Percentiles rank a stretch among this genome's conserved stretches.
Evolutionary conservation across 2,113 vertebrate species (phyloP).

Genomic region (Clinocottus analis): DNA sequence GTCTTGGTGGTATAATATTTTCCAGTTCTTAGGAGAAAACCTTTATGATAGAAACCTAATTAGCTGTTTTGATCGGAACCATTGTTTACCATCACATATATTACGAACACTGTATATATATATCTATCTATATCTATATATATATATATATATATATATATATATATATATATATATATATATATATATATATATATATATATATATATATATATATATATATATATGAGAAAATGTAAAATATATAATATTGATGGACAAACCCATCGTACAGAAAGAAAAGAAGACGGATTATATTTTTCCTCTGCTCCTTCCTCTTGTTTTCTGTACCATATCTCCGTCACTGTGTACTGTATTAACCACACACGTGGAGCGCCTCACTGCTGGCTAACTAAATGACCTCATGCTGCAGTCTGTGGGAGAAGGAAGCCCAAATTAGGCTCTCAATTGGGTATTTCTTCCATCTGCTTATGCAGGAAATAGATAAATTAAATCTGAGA

Average conservation of each 20-base stretch:
- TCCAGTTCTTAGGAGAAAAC: slow-evolving; percentile 51
- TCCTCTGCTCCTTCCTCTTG: slow-evolving; percentile 1
- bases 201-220: no score
- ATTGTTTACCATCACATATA: slow-evolving; percentile 12
- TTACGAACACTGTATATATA: no score
- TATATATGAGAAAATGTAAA: slow-evolving; percentile 18
- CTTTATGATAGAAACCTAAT: slow-evolving; percentile 54
- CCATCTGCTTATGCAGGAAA: slow-evolving; percentile 73
- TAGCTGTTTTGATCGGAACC: slow-evolving; percentile 51
- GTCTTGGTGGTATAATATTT: slow-evolving; percentile 53
- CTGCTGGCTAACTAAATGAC: slow-evolving; percentile 61
- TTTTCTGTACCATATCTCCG: slow-evolving; percentile 51
- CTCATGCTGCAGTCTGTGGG: slow-evolving; percentile 58
- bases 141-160: no score
- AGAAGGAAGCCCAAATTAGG: slow-evolving; percentile 60
- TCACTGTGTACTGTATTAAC: slow-evolving; percentile 43
- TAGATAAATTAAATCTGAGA: slow-evolving; percentile 76
- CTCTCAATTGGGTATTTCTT: slow-evolving; percentile 60
- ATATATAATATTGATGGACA: background rate
- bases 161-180: no score
- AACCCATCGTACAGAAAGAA: slow-evolving; percentile 1
- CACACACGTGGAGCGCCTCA: slow-evolving; percentile 44
- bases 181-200: no score
- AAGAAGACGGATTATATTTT: slow-evolving; percentile 25
- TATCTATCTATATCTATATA: no score